Evolutionary conservation across 2,797 vertebrate species (phyloP), one percentile per base, ranked within the genome.

Genomic region (Melanotaenia boesemani): DNA sequence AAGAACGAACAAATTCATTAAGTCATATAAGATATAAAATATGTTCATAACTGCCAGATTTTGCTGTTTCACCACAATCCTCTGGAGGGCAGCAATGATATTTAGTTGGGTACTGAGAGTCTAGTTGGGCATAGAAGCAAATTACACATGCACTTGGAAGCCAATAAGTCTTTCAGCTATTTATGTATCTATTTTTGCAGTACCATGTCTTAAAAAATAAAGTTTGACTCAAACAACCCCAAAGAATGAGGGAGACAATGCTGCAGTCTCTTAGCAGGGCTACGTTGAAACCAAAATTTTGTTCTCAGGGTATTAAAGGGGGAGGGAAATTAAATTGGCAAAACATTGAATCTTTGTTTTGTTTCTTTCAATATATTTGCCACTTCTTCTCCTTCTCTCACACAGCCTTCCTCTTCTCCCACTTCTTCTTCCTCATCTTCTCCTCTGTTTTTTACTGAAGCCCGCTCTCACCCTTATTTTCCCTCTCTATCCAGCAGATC

Each of bases 71-170:
- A 37, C 28, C n/a, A 10, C 20, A 11, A 3, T 76, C 88, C 93
- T 82, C 82, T 61, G 60, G 94, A 77, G 91, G 90, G 90, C 91
- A 94, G 93, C 89, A 91, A 82, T 78, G 86, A 65, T 75, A 68
- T 82, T 76, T 67, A 70, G 37, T 66, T 67, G 18, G 16, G 11
- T 36, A 2, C 9, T 4, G n/a, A 20, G 24, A 2, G 50, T 63
- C 44, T 59, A 55, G 68, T 52, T 63, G 32, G 50, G 12, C 56
- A 8, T 16, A 30, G 39, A 76, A 30, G 61, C 46, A 63, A 30
- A 70, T 50, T 58, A 61, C 70, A 70, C 30, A 65, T 58, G 44
- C 70, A 79, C 20, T 44, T 63, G 24, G 71, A 74, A 67, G 70
- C 54, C 57, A 30, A 30, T 44, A 28, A 26, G 46, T 76, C 68